Percentiles rank a stretch among this genome's conserved stretches.
phyloP scores from a whole-genome alignment of 2,888 invertebrate species.

The Drosophila emarginata region DNA sequence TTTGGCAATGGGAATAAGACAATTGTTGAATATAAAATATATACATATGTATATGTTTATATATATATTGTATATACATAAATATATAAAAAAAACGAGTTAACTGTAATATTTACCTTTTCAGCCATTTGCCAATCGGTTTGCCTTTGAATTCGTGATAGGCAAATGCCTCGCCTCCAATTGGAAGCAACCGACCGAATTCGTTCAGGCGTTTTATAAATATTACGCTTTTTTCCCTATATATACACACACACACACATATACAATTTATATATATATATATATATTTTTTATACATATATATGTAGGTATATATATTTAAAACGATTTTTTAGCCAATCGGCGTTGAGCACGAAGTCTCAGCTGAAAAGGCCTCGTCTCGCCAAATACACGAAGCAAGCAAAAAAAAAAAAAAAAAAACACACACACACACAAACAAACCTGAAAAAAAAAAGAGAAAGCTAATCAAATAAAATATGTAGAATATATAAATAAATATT shows the following conservation, averaged over 20 bases:
- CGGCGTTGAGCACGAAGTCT: constrained; percentile 68
- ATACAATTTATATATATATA: constrained; percentile 42
- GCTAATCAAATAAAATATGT: constrained; percentile 74
- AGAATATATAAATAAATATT: constrained; percentile 67
- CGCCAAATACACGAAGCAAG: constrained; percentile 28
- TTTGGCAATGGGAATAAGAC: too few relatives aligned
- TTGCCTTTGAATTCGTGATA: constrained; percentile 6
- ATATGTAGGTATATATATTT: constrained; percentile 48
- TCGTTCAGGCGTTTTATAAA: constrained; percentile 32
- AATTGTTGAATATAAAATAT: too few relatives aligned
- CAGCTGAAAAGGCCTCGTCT: constrained; percentile 38
- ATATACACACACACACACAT: constrained; percentile 21
- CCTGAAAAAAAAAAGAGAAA: constrained; percentile 51
- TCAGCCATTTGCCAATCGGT: constrained; percentile 6
- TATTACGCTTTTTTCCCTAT: constrained; percentile 62
- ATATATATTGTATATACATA: neutral
- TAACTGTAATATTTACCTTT: constrained; percentile 5
- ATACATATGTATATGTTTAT: too few relatives aligned
- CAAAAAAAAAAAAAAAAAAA: constrained; percentile 40
- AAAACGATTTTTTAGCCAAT: constrained; percentile 59
- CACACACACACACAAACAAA: constrained; percentile 51
- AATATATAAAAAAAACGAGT: neutral
- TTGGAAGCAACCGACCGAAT: constrained; percentile 9
- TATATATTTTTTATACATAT: constrained; percentile 31
- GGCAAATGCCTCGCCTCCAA: constrained; percentile 7